Evolutionary conservation across 2,113 vertebrate genomes (phyloP).

Genomic region (Stomatorhinus ivindoensis): DNA sequence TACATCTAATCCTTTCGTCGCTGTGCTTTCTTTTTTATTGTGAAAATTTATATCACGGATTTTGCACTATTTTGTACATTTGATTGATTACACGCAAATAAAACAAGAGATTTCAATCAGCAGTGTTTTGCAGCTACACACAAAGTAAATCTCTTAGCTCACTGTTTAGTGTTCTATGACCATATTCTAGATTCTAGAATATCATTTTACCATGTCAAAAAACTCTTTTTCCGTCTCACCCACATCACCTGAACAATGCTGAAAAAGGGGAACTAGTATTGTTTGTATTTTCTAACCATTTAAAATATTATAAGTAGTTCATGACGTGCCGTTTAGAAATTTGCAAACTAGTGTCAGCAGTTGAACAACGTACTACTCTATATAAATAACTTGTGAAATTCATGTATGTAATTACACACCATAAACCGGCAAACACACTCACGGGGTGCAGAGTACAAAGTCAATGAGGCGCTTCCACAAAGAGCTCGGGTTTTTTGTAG

Average conservation of each 20-base stretch:
- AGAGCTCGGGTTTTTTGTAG: neutral
- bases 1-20: neutral
- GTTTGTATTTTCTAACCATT: neutral
- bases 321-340: neutral
- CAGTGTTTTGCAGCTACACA: neutral
- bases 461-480: neutral
- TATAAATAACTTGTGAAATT: neutral
- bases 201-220: neutral
- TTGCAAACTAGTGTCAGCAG: neutral
- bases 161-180: neutral
- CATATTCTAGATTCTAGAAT: neutral
- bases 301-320: neutral
- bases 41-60: neutral
- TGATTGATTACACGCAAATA: neutral
- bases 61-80: neutral
- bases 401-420: neutral
- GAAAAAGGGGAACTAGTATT: neutral
- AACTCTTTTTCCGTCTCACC: neutral
- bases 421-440: neutral
- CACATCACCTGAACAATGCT: neutral
- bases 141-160: neutral
- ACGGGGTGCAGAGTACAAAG: neutral
- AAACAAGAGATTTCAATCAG: neutral
- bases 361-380: neutral
- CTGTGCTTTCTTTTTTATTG: neutral